phyloP scores from a whole-genome alignment of 2,113 vertebrate species.

The Tupaia tana region DNA sequence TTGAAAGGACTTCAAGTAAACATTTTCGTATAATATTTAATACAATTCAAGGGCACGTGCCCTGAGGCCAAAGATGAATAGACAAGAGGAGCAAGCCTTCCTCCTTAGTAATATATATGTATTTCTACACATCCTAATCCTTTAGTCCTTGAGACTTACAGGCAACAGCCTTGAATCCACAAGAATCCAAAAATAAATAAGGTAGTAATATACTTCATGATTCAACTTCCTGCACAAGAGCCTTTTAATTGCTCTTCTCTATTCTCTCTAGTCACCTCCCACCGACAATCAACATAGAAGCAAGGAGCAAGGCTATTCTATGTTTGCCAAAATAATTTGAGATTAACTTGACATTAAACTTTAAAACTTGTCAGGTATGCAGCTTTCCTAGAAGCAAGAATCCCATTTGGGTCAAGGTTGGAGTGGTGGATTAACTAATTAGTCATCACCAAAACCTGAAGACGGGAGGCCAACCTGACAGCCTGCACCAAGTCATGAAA shows the following conservation, averaged over 20 bases:
- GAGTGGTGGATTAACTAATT: slow-evolving; percentile 23
- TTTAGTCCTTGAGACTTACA: slow-evolving; percentile 64
- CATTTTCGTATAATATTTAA: slow-evolving; percentile 87
- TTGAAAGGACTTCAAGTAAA: slow-evolving; percentile 87
- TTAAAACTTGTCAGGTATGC: slow-evolving; percentile 36
- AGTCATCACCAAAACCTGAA: background rate
- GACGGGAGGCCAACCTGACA: background rate
- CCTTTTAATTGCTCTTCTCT: slow-evolving; percentile 46
- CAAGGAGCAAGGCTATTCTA: slow-evolving; percentile 24
- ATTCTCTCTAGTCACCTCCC: background rate
- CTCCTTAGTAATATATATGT: slow-evolving; percentile 57
- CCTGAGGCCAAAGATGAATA: slow-evolving; percentile 80
- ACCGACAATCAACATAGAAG: slow-evolving; percentile 48
- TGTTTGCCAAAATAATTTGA: slow-evolving; percentile 54
- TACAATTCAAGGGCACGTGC: slow-evolving; percentile 81
- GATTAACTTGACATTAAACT: slow-evolving; percentile 36
- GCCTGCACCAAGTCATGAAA: background rate
- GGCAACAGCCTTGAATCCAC: slow-evolving; percentile 51
- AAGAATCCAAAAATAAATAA: slow-evolving; percentile 71
- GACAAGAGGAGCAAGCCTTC: slow-evolving; percentile 69
- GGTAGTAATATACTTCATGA: slow-evolving; percentile 12
- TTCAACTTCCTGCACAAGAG: slow-evolving; percentile 25
- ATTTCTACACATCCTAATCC: slow-evolving; percentile 70
- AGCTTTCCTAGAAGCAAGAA: background rate
- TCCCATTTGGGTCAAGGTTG: slow-evolving; percentile 36